Evolutionary conservation across 2,113 vertebrate genomes (phyloP).

Genomic region (Paralichthys olivaceus): DNA sequence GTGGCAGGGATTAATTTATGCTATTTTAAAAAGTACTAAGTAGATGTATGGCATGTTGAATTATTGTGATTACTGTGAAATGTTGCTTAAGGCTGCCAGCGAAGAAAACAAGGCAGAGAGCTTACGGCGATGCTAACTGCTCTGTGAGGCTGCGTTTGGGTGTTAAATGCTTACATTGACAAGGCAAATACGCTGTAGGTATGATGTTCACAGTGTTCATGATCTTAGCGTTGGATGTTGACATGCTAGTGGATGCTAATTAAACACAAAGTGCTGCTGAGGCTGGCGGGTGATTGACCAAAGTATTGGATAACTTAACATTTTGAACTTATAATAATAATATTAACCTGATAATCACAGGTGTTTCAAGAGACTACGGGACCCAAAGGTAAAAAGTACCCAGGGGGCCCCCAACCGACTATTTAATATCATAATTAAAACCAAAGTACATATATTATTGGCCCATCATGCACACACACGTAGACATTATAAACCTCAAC

Average conservation of each 20-base stretch:
- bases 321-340: no score
- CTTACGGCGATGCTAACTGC: not conserved
- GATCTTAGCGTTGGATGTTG: not conserved
- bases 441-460: no score
- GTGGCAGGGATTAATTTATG: constrained; percentile 18
- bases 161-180: not conserved
- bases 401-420: no score
- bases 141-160: not conserved
- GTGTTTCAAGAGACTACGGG: no score
- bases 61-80: constrained; percentile 41
- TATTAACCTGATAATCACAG: not conserved
- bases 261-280: not conserved
- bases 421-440: no score
- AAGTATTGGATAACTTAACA: not conserved
- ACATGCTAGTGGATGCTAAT: not conserved
- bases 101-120: constrained; percentile 7
- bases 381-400: no score
- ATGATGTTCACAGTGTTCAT: not conserved
- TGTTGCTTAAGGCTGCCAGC: constrained; percentile 28
- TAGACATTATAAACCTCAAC: no score
- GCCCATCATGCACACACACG: not conserved
- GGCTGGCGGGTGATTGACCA: not conserved
- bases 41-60: constrained; percentile 31
- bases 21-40: constrained; percentile 20
- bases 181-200: constrained; percentile 1